These are phyloP conservation scores for Pachymerium ferrugineum DNA, from an alignment of 2,888 invertebrate genomes.

Conservation along the genomic window DNA sequence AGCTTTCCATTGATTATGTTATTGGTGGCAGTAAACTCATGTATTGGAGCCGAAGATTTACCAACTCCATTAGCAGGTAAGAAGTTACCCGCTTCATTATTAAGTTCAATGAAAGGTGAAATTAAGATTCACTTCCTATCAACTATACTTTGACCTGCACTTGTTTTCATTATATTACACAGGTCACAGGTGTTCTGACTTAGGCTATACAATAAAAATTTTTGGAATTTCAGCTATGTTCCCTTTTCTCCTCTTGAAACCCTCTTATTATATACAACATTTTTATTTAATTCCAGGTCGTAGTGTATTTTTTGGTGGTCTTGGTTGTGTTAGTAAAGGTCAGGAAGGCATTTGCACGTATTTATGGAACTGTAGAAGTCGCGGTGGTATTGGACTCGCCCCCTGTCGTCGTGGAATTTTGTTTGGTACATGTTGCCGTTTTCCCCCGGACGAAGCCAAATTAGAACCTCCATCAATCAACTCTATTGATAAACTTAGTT, in stretches of 20 bases:
- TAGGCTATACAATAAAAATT: no score
- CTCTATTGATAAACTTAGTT: background rate
- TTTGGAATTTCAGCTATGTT: no score
- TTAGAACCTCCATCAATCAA: background rate
- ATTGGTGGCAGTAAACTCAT: background rate
- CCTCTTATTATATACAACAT: no score
- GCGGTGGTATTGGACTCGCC: constrained; percentile 76
- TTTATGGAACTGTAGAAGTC: constrained; percentile 77
- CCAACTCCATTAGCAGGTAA: background rate
- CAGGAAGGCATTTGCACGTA: constrained; percentile 85
- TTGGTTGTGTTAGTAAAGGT: constrained; percentile 35
- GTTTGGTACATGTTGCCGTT: constrained; percentile 85
- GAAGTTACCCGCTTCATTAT: no score
- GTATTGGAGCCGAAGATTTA: background rate
- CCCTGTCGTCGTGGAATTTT: constrained; percentile 88
- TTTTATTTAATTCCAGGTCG: background rate
- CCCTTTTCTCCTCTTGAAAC: no score
- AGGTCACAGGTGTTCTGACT: no score
- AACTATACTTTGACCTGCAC: background rate
- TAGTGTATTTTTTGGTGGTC: background rate
- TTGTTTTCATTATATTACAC: background rate
- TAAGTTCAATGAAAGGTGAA: background rate
- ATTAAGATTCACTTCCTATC: constrained; percentile 6
- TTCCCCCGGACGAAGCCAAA: constrained; percentile 46
- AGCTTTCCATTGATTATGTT: background rate